These are phyloP conservation scores for Sorex maritimensis DNA, from an alignment of 2,797 vertebrate genomes.

Conservation along the genomic window DNA sequence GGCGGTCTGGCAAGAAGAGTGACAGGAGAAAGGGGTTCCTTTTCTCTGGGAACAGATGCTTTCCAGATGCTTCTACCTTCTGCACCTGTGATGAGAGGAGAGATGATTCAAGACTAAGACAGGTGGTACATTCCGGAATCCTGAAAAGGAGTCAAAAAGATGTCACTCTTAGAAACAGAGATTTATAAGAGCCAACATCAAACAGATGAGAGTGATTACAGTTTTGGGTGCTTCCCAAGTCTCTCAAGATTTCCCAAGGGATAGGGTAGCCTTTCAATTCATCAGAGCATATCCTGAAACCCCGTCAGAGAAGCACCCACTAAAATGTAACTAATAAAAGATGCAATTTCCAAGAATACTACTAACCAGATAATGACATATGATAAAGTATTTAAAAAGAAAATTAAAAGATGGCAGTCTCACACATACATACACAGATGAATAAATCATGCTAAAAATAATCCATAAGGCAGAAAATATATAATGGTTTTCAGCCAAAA, in stretches of 20 bases:
- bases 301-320: background rate
- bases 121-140: slow-evolving; percentile 71
- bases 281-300: background rate
- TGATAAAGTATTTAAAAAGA: slow-evolving; percentile 69
- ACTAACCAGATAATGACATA: background rate
- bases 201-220: slow-evolving; percentile 33
- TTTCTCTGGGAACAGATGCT: slow-evolving; percentile 67
- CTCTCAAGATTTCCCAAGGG: background rate
- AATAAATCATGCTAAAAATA: slow-evolving; percentile 50
- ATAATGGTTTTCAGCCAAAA: slow-evolving; percentile 54
- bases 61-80: slow-evolving; percentile 71
- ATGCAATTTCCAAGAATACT: slow-evolving; percentile 49
- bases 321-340: slow-evolving; percentile 59
- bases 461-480: slow-evolving; percentile 49
- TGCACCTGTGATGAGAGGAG: slow-evolving; percentile 66
- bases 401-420: slow-evolving; percentile 68
- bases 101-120: slow-evolving; percentile 71
- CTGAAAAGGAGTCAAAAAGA: slow-evolving; percentile 71
- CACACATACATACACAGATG: slow-evolving; percentile 20
- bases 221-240: slow-evolving; percentile 40
- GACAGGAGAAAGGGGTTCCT: background rate
- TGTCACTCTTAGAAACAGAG: slow-evolving; percentile 60
- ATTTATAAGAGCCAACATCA: slow-evolving; percentile 48
- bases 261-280: background rate
- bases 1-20: background rate